Base-by-base conservation (phyloP, 2,888 invertebrate species). In the Diaprepes abbreviatus region DNA sequence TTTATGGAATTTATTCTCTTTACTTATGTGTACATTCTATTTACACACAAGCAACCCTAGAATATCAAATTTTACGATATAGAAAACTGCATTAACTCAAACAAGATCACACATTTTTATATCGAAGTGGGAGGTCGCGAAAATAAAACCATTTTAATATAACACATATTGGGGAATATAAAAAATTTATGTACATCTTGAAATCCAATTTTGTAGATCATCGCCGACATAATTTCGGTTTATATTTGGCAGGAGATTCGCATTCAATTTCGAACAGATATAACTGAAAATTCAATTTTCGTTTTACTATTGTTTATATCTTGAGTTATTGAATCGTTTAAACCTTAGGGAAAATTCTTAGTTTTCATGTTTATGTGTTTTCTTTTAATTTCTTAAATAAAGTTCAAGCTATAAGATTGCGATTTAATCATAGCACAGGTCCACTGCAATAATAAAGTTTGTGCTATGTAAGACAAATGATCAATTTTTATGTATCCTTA, bases 231-330 rank as follows among this genome's bases (percentile, higher is more conserved):
- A 66, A 66, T 66, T 58, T 66, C 58, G 66, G 66, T 66, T 66
- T 66, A 66, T 66, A 66, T 66, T 66, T 66, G 66, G 66, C 66
- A 66, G 50, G 66, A 66, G 66, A 66, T 66, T 66, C 48, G 38
- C 24, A 16, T 57, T 43, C 66, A 50, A 66, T 66, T 58, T 55
- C 38, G 31, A 58, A 66, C 45, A 45, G 66, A 66, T 58, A 66
- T 58, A 66, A 38, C 66, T 48, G 50, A 58, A 66, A 66, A 66
- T 58, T 52, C 66, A 66, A 66, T 66, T 66, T 66, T 50, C 58
- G 58, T 58, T 66, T 66, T 58, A 58, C 66, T 50, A 58, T 66
- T 66, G 66, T 66, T 66, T 66, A 66, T 66, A 66, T 58, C 66
- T 66, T 66, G 58, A 66, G 21, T 66, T 66, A 58, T 66, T 58